A percentile compares a stretch with the other conserved stretches of the same genome.
phyloP scores from a whole-genome alignment of 2,888 invertebrate genomes.

The Oscheius onirici region DNA sequence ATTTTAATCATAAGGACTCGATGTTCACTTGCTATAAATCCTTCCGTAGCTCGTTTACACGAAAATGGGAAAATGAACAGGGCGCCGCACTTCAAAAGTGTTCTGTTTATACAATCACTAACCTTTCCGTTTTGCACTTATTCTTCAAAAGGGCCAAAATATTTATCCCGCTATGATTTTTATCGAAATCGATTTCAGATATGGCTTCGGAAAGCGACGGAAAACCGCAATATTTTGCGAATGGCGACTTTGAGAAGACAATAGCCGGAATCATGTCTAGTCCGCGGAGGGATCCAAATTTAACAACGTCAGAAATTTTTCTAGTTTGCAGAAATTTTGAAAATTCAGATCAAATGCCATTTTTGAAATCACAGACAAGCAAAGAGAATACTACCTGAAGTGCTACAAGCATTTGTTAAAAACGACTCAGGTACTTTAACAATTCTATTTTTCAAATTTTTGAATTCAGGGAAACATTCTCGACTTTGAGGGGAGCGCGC shows the following conservation, averaged over 20 bases:
- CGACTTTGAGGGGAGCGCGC: constrained; percentile 52
- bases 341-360: constrained; percentile 41
- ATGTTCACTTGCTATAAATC: no score
- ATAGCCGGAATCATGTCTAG: constrained; percentile 56
- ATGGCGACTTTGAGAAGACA: constrained; percentile 57
- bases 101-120: background rate
- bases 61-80: no score
- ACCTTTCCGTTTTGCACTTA: background rate
- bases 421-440: constrained; percentile 43
- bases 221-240: constrained; percentile 56
- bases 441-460: background rate
- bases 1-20: no score
- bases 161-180: background rate
- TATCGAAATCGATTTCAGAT: background rate
- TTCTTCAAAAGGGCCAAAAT: background rate
- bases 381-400: constrained; percentile 67
- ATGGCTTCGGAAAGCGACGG: constrained; percentile 39
- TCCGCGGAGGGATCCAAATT: constrained; percentile 34
- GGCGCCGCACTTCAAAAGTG: no score
- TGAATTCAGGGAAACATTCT: constrained; percentile 42
- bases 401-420: constrained; percentile 65
- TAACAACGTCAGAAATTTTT: constrained; percentile 10
- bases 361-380: constrained; percentile 65
- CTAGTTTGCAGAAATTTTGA: background rate
- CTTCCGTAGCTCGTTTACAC: no score